These are phyloP conservation scores for Illadopsis cleaveri DNA, from an alignment of 2,113 vertebrate genomes.

Conservation along the genomic window DNA sequence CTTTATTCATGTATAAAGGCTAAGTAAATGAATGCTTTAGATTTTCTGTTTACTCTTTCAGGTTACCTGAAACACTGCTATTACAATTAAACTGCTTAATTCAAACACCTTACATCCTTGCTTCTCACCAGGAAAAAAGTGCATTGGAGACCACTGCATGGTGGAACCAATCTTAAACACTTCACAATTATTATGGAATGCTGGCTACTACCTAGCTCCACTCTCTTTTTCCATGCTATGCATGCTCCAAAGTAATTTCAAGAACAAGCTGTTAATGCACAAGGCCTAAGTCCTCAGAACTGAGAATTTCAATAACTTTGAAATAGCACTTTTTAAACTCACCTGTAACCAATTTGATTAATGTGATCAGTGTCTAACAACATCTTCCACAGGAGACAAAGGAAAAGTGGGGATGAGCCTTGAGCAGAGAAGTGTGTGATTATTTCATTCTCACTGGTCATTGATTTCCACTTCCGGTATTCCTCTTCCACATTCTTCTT, in stretches of 20 bases:
- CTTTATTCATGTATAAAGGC: neutral
- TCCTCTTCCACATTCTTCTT: slow-evolving; percentile 99
- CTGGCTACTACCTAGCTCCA: neutral
- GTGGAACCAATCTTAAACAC: neutral
- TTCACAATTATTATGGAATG: neutral
- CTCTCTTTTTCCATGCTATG: neutral
- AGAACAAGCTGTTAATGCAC: neutral
- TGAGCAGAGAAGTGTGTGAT: slow-evolving; percentile 95
- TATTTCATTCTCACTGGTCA: slow-evolving; percentile 96
- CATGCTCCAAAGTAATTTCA: neutral
- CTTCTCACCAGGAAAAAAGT: neutral
- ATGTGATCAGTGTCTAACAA: slow-evolving; percentile 97
- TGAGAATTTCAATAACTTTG: neutral
- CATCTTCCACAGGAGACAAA: slow-evolving; percentile 99
- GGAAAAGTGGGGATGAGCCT: slow-evolving; percentile 92
- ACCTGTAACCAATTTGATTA: slow-evolving; percentile 98
- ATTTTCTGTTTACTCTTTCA: neutral
- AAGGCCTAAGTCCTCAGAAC: neutral
- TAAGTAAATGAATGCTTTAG: neutral
- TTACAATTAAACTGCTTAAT: neutral
- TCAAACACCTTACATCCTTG: neutral
- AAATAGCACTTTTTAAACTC: neutral
- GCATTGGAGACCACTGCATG: neutral
- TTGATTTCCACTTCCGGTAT: slow-evolving; percentile 98
- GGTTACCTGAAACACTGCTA: neutral